Percentiles rank a stretch among this genome's conserved stretches.
Conservation (phyloP, 2,888 invertebrate genomes). For the Heteromyza rotundicornis region DNA sequence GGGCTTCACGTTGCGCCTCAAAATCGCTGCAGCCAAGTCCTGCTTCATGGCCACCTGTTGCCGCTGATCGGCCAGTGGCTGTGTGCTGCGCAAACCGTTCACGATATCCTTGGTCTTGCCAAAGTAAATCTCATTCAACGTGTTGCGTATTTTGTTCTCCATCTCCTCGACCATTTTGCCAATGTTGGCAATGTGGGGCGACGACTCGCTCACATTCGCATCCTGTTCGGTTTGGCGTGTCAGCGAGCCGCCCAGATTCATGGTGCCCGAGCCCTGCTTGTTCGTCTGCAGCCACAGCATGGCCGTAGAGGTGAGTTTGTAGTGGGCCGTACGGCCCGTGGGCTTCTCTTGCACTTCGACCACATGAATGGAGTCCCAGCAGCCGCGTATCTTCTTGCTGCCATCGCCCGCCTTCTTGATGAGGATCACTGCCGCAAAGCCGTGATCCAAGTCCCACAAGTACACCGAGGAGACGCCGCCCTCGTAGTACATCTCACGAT, state of each 20-base stretch:
- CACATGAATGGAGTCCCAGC: constrained; percentile 99
- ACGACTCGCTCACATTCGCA: constrained; percentile 86
- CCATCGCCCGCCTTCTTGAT: constrained; percentile 99
- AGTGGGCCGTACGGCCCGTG: constrained; percentile 92
- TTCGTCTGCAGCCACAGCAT: constrained; percentile 99
- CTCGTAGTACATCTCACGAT: constrained; percentile 99
- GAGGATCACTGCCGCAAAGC: constrained; percentile 97
- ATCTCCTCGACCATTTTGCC: constrained; percentile 99
- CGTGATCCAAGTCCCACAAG: constrained; percentile 98
- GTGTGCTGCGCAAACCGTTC: constrained; percentile 84
- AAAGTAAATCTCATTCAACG: constrained; percentile 98
- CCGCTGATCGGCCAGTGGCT: constrained; percentile 82
- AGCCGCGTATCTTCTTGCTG: constrained; percentile 97
- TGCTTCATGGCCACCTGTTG: constrained; percentile 85
- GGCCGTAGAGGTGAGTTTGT: constrained; percentile 97
- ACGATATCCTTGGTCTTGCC: constrained; percentile 99
- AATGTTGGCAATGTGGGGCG: constrained; percentile 98
- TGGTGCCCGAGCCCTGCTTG: constrained; percentile 94
- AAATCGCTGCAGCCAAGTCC: constrained; percentile 83
- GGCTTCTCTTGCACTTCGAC: constrained; percentile 98
- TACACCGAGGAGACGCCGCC: constrained; percentile 99
- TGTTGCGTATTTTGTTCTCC: constrained; percentile 99
- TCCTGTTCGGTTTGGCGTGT: constrained; percentile 97
- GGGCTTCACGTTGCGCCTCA: constrained; percentile 78
- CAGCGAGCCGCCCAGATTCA: constrained; percentile 98